A percentile compares a stretch with the other conserved stretches of the same genome.
phyloP scores from a whole-genome alignment of 1,140 invertebrate species.

The Ostrea denselamellosa region DNA sequence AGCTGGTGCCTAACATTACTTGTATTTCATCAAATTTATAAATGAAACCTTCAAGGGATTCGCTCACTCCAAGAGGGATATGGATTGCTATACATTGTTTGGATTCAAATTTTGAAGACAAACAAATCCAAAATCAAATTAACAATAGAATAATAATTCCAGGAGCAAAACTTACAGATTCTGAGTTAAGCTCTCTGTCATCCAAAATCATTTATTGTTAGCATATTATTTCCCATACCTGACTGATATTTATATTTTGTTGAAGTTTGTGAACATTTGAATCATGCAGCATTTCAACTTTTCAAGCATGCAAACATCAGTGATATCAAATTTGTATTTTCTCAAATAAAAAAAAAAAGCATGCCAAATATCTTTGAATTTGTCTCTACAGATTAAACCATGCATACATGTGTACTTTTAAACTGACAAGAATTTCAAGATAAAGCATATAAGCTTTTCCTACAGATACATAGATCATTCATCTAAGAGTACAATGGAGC shows the following conservation, averaged over 20 bases:
- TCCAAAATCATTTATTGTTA: no score
- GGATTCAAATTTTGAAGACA: no score
- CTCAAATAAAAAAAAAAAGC: not conserved
- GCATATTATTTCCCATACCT: not conserved
- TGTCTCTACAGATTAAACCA: not conserved
- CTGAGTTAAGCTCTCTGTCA: no score
- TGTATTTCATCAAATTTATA: no score
- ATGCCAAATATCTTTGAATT: not conserved
- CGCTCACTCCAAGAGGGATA: no score
- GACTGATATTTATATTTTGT: not conserved
- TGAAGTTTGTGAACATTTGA: not conserved
- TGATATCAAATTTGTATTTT: constrained; percentile 21
- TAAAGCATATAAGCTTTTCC: not conserved
- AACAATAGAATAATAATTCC: no score
- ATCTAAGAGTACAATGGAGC: not conserved
- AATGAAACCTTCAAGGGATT: no score
- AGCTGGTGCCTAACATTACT: no score
- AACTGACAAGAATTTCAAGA: not conserved
- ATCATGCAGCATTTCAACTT: not conserved
- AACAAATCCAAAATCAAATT: no score
- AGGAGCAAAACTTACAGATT: no score
- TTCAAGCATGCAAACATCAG: not conserved
- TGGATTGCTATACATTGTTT: no score
- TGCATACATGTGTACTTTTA: constrained; percentile 9
- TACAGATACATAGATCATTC: not conserved